Conservation (phyloP, 2,888 invertebrate genomes). For the Metellina segmentata region DNA sequence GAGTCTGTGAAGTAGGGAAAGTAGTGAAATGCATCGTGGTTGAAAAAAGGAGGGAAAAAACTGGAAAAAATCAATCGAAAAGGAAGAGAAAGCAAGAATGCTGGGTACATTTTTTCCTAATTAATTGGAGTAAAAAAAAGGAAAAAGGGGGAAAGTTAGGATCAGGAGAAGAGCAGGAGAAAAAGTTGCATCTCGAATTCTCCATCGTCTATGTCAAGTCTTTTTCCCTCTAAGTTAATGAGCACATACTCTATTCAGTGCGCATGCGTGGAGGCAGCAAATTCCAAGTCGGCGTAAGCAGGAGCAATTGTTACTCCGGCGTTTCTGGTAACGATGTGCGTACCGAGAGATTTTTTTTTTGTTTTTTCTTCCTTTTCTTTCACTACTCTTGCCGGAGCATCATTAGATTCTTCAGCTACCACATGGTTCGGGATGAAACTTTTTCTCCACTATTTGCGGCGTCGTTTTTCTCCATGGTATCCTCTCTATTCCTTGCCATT, state of each 20-base stretch:
- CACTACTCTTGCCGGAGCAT: constrained; percentile 35
- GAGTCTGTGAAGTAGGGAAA: constrained; percentile 8
- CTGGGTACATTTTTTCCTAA: constrained; percentile 72
- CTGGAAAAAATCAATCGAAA: constrained; percentile 53
- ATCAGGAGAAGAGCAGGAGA: constrained; percentile 30
- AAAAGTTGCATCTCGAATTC: constrained; percentile 64
- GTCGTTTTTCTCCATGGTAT: constrained; percentile 18
- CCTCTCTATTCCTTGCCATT: constrained; percentile 27
- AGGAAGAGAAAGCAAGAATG: constrained; percentile 58
- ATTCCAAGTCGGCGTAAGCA: constrained; percentile 56
- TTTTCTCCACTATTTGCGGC: constrained; percentile 33
- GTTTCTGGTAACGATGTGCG: constrained; percentile 66
- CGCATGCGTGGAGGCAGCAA: constrained; percentile 60
- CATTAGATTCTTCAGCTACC: constrained; percentile 70
- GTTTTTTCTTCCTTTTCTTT: constrained; percentile 44
- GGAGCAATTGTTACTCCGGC: constrained; percentile 69
- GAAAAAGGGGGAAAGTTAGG: constrained; percentile 48
- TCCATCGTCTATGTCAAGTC: constrained; percentile 59
- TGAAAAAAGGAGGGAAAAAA: constrained; percentile 10
- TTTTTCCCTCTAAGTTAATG: constrained; percentile 70
- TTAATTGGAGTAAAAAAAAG: constrained; percentile 73
- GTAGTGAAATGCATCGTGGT: constrained; percentile 37
- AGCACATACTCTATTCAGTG: constrained; percentile 55
- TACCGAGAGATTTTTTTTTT: constrained; percentile 28
- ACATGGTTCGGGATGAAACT: constrained; percentile 61